These are phyloP conservation scores for Drosophila seguyi DNA, from an alignment of 1,140 invertebrate species.

Conservation along the genomic window DNA sequence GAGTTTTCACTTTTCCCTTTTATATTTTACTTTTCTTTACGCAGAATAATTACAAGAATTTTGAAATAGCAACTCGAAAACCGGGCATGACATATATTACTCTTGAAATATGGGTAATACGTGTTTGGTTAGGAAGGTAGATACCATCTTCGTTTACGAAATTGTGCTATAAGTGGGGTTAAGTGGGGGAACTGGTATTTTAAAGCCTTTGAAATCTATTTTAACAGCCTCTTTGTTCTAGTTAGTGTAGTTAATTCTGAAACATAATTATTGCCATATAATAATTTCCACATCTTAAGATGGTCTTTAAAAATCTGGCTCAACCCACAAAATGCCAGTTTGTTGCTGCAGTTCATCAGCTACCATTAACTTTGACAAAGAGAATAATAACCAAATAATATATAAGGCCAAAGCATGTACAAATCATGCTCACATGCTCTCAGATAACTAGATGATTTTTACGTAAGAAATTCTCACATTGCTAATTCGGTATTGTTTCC, in stretches of 20 bases:
- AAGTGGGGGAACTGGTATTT: not conserved
- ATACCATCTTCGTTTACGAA: constrained; percentile 1
- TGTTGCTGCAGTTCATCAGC: not conserved
- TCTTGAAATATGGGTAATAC: constrained; percentile 10
- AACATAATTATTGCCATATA: not conserved
- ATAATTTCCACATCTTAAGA: constrained; percentile 5
- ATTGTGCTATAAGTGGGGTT: constrained; percentile 1
- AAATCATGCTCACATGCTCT: constrained; percentile 17
- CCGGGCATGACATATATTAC: constrained; percentile 25
- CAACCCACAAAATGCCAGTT: constrained; percentile 13
- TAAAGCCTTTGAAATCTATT: constrained; percentile 1
- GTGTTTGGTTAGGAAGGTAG: constrained; percentile 1
- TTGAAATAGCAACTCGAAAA: constrained; percentile 42
- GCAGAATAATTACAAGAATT: constrained; percentile 40
- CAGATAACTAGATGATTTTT: constrained; percentile 41
- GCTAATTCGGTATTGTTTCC: constrained; percentile 71
- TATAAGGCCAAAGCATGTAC: not conserved
- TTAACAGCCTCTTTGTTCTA: not conserved
- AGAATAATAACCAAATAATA: constrained; percentile 3
- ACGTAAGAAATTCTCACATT: constrained; percentile 82
- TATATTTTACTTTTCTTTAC: constrained; percentile 10
- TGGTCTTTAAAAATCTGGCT: not conserved
- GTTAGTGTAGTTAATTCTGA: not conserved
- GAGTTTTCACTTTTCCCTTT: constrained; percentile 69
- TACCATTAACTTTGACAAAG: constrained; percentile 35